Base-by-base conservation (phyloP, 2,888 invertebrate genomes). In the Pyrrhosoma nymphula region DNA sequence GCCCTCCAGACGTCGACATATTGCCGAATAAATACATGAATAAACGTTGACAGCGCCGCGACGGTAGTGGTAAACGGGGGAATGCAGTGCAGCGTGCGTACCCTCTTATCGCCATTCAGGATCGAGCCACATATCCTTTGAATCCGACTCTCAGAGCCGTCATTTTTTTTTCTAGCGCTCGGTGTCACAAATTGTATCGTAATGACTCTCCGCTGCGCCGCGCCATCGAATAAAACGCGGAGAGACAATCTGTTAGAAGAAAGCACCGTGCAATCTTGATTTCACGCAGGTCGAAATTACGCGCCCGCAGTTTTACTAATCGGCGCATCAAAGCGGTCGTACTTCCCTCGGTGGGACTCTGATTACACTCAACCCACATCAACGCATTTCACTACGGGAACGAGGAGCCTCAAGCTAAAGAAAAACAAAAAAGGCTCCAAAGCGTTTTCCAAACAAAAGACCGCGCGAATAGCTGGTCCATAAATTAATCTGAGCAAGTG, bases 1-100 rank as follows among this genome's bases (percentile, higher is more conserved):
- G 35, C 93, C 69, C 63, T 69, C 69, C 47, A 23, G 93, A 93
- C 93, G 63, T 69, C 69, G 75, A 93, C 93, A 69, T 69, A 93
- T 93, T 93, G 63, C 93, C 69, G 93, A 93, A 93, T 93, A 93
- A 93, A 69, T 93, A 69, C 93, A 69, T 93, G 69, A 75, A 93
- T 93, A 93, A 93, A 93, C 69, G 18, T 75, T 93, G 69, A 93
- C 63, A 69, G 93, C 47, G 23, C 47, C 47, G 18, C 82, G 82
- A 82, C 82, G 82, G 82, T 82, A 82, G 82, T 82, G 69, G 16
- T 30, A 2, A 18, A 0, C 18, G 35, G 82, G 82, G 82, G 35
- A 82, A 82, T 82, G 82, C 30, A 82, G 82, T 16, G 82, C 82
- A 47, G 47, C 47, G 47, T 47, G 47, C 47, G 47, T 8, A 6